phyloP scores from a whole-genome alignment of 2,888 invertebrate species.

The Alentia gelatinosa region DNA sequence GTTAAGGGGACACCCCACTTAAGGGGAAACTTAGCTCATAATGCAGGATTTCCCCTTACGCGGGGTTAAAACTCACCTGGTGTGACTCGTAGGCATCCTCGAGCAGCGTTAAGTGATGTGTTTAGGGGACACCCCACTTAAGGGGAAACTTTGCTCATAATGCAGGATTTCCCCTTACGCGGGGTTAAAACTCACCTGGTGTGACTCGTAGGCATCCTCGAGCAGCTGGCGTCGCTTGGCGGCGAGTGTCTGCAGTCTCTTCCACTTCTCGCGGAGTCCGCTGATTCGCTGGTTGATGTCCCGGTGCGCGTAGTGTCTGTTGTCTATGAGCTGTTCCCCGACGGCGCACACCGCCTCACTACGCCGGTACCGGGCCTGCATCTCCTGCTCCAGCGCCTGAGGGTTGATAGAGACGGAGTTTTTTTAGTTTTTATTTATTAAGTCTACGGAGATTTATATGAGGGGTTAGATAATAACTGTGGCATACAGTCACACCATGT shows the following conservation, averaged over 20 bases:
- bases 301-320: constrained; percentile 89
- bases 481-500: too few relatives aligned
- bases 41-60: too few relatives aligned
- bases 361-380: constrained; percentile 84
- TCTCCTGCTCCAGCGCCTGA: constrained; percentile 87
- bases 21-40: too few relatives aligned
- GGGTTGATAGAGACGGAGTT: neutral
- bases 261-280: constrained; percentile 92
- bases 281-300: constrained; percentile 92
- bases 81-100: constrained; percentile 95
- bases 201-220: constrained; percentile 94
- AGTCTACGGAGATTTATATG: too few relatives aligned
- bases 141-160: too few relatives aligned
- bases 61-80: constrained; percentile 87
- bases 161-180: too few relatives aligned
- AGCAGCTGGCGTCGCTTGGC: constrained; percentile 84
- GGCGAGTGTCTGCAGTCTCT: constrained; percentile 91
- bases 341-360: constrained; percentile 83
- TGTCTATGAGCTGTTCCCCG: constrained; percentile 88
- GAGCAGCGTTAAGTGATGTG: too few relatives aligned
- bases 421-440: too few relatives aligned
- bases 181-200: constrained; percentile 89
- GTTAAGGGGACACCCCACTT: too few relatives aligned
- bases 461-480: too few relatives aligned
- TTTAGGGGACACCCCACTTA: too few relatives aligned